Conservation (phyloP, 2,888 invertebrate genomes). For the Bellardia bayeri region DNA sequence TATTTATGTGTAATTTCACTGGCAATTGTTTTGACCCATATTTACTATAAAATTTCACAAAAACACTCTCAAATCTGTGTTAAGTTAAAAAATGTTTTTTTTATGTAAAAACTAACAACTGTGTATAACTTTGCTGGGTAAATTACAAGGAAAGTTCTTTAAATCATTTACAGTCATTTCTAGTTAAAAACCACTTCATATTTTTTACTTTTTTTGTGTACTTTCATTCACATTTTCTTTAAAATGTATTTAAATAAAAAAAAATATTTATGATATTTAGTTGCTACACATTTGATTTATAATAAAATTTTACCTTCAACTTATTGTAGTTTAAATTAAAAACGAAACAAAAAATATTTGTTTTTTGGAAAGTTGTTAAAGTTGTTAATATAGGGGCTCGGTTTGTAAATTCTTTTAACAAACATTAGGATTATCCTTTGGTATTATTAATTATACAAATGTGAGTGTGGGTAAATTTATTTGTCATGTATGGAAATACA, state of each 20-base stretch:
- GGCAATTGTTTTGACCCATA: conserved; percentile 60
- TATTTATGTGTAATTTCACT: conserved; percentile 35
- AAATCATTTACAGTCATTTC: conserved; percentile 46
- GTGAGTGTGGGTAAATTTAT: conserved; percentile 27
- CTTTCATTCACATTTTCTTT: too few species aligned
- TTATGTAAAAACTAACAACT: conserved; percentile 18
- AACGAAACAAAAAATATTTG: neutral
- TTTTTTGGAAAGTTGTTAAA: neutral
- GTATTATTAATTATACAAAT: conserved; percentile 62
- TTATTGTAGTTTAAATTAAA: conserved; percentile 30
- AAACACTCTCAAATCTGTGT: conserved; percentile 7
- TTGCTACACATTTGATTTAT: conserved; percentile 39
- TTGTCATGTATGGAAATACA: neutral
- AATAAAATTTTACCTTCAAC: conserved; percentile 16
- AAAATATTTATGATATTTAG: too few species aligned
- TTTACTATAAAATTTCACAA: conserved; percentile 9
- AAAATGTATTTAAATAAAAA: too few species aligned
- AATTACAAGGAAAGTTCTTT: conserved; percentile 39
- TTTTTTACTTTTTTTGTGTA: neutral
- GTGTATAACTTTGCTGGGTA: conserved; percentile 6
- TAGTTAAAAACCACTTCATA: conserved; percentile 36
- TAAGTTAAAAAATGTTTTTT: neutral
- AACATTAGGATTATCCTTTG: conserved; percentile 67
- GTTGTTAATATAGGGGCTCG: neutral
- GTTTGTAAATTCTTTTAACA: conserved; percentile 37